A percentile compares a stretch with the other conserved stretches of the same genome.
Conservation (phyloP, 1,140 invertebrate genomes). For the Lordiphosa stackelbergi region DNA sequence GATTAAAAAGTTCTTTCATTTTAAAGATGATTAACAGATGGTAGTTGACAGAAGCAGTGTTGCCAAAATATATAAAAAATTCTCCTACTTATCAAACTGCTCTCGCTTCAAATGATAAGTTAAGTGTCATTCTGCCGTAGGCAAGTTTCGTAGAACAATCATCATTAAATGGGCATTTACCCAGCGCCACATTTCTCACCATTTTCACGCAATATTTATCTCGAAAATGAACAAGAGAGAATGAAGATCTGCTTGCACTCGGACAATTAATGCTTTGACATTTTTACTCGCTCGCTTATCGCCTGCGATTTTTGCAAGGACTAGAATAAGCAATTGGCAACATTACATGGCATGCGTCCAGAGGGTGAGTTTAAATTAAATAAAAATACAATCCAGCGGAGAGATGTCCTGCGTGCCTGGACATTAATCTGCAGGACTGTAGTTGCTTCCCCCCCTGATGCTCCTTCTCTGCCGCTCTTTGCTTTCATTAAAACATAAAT, state of each 20-base stretch:
- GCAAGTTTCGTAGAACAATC: constrained; percentile 23
- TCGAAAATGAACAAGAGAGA: not conserved
- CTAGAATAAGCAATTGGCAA: not conserved
- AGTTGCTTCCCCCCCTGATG: constrained; percentile 5
- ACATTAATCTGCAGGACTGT: constrained; percentile 51
- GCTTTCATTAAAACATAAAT: constrained; percentile 37
- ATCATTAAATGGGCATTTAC: constrained; percentile 51
- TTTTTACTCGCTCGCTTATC: constrained; percentile 33
- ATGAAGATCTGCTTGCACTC: not conserved
- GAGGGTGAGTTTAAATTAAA: constrained; percentile 43
- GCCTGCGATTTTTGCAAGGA: not conserved
- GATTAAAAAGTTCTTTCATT: too few relatives aligned
- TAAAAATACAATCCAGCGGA: constrained; percentile 62
- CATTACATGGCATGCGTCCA: constrained; percentile 25
- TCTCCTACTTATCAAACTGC: constrained; percentile 20
- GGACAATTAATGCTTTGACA: constrained; percentile 53
- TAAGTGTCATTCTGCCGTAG: too few relatives aligned
- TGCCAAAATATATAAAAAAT: too few relatives aligned
- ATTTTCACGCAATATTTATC: not conserved
- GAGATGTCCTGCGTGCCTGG: constrained; percentile 29
- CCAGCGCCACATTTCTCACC: not conserved
- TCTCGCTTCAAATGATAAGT: too few relatives aligned
- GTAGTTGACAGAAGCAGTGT: too few relatives aligned
- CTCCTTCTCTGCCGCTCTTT: constrained; percentile 6
- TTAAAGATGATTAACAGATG: too few relatives aligned